phyloP scores from a whole-genome alignment of 2,888 invertebrate genomes.

The Strigamia crassipes region DNA sequence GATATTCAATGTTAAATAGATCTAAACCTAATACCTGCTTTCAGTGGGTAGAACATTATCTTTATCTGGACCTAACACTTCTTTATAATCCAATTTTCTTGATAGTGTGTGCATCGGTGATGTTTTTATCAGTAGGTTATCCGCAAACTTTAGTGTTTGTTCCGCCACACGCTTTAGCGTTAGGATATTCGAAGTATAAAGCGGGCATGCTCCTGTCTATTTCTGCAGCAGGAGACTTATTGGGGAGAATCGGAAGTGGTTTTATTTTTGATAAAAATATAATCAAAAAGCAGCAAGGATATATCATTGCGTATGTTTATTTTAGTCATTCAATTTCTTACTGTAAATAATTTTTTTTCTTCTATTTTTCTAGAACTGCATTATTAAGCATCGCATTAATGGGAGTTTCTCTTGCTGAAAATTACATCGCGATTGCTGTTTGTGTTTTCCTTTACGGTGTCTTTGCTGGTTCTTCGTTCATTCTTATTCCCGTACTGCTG shows the following conservation, averaged over 20 bases:
- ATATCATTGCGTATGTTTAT: slow-evolving; percentile 50
- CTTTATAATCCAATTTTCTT: slow-evolving; percentile 6
- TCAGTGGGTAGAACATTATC: neutral
- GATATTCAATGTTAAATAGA: neutral
- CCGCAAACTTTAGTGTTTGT: neutral
- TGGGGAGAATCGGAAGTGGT: slow-evolving; percentile 4
- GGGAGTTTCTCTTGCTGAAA: neutral
- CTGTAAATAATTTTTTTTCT: neutral
- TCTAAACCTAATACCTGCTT: neutral
- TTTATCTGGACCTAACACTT: neutral
- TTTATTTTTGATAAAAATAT: slow-evolving; percentile 23
- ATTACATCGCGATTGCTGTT: neutral
- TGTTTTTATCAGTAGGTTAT: slow-evolving; percentile 4
- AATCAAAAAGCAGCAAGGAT: neutral
- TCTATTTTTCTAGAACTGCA: neutral
- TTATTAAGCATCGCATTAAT: neutral
- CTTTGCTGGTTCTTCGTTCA: slow-evolving; percentile 70
- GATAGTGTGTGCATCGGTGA: slow-evolving; percentile 57
- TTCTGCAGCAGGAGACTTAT: neutral
- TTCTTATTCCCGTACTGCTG: slow-evolving; percentile 72
- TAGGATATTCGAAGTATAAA: neutral
- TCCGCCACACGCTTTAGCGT: neutral
- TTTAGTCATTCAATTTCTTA: neutral
- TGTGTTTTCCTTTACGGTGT: neutral
- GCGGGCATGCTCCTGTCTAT: neutral